Base-by-base conservation (phyloP, 2,888 invertebrate species). In the Anaspis maculata region DNA sequence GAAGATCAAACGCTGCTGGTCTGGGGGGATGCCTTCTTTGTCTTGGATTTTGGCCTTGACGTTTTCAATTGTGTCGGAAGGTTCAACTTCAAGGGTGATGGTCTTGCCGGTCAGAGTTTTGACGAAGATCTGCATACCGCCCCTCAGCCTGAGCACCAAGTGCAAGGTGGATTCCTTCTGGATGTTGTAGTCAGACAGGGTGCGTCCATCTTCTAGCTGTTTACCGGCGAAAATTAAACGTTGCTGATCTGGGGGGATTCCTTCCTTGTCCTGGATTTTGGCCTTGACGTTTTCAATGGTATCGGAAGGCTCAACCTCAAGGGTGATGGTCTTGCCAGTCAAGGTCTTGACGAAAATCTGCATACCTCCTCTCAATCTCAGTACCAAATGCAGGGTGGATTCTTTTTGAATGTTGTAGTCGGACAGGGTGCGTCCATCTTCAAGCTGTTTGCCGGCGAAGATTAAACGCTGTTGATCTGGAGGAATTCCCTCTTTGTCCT, bases 281-380 rank as follows among this genome's bases (percentile, higher is more conserved):
- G 85, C 81, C 68, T 91, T 91, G 47, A 92, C 90, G 83, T 91
- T 89, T 70, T 92, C 90, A 65, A 91, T 90, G 28, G 88, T 86
- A 63, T 92, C 90, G 1, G 85, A 85, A 30, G 90, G 81, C 67
- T 91, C 90, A 50, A 88, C 88, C 75, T 89, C 88, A 52, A 89
- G 77, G 59, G 88, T 88, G 70, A 90, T 88, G 69, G 90, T 91
- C 73, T 90, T 91, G 56, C 90, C 90, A 66, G 89, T 90, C 38
- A 90, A 76, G 62, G 90, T 91, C 68, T 91, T 91, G 42, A 91
- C 90, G 67, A 91, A 95, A 68, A 95, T 94, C 78, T 95, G 94
- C 91, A 96, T 94, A 69, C 90, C 83, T 74, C 94, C 94, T 64
- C 92, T 77, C 48, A 95, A 79, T 70, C 94, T 83, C 40, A 95